A percentile compares a stretch with the other conserved stretches of the same genome.
Evolutionary conservation across 2,113 vertebrate species (phyloP).

Genomic region (Urocitellus parryii): DNA sequence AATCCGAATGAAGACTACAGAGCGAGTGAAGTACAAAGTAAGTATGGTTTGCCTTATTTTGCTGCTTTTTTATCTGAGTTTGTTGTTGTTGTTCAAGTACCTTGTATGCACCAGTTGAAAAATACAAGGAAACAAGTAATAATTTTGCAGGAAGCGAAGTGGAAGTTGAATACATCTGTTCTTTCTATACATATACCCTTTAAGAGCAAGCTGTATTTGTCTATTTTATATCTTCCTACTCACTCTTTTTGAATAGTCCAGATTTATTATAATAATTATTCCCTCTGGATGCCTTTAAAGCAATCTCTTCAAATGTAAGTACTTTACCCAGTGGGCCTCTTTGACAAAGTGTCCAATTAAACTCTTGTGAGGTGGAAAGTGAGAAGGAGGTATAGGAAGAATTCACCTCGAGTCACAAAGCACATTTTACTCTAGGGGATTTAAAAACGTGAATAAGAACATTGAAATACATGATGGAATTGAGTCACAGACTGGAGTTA

Average conservation of each 20-base stretch:
- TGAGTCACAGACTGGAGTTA: not conserved
- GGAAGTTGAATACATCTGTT: not conserved
- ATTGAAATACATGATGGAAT: not conserved
- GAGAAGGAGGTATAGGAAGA: not conserved
- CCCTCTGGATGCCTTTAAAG: not conserved
- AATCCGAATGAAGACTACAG: not conserved
- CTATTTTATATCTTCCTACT: not conserved
- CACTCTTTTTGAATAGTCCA: not conserved
- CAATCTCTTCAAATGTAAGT: not conserved
- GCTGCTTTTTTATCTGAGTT: not conserved
- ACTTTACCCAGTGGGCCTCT: not conserved
- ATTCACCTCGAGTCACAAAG: not conserved
- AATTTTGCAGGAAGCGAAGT: not conserved
- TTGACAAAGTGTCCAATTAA: not conserved
- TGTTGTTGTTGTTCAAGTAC: not conserved
- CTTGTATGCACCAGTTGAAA: not conserved
- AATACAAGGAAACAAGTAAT: not conserved
- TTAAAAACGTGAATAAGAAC: not conserved
- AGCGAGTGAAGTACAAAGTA: not conserved
- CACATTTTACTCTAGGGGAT: not conserved
- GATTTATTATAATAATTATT: not conserved
- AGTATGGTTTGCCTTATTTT: not conserved
- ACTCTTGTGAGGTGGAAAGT: not conserved
- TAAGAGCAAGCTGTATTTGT: not conserved
- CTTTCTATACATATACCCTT: not conserved